Conservation (phyloP, 2,113 vertebrate genomes). For the Triplophysa dalaica region DNA sequence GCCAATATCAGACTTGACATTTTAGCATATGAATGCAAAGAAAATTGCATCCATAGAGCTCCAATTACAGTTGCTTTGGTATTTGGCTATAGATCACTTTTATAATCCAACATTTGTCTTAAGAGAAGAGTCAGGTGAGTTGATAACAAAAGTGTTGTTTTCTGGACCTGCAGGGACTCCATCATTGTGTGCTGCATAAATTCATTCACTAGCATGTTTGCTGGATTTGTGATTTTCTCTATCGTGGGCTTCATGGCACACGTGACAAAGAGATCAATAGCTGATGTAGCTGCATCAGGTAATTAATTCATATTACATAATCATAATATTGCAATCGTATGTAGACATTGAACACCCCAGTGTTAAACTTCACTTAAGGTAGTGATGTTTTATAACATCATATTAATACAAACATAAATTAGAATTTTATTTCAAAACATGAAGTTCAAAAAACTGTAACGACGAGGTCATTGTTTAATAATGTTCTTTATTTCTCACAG, state of each 20-base stretch:
- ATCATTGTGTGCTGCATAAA: conserved; percentile 98
- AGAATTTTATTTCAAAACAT: background rate
- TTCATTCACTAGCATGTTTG: conserved; percentile 98
- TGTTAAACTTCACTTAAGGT: background rate
- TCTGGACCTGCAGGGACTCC: conserved; percentile 82
- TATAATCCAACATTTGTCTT: conserved; percentile 19
- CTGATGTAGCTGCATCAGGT: conserved; percentile 97
- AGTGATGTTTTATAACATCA: background rate
- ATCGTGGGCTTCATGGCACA: conserved; percentile 98
- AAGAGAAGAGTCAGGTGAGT: background rate
- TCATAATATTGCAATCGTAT: background rate
- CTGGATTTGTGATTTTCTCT: conserved; percentile 98
- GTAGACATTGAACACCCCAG: background rate
- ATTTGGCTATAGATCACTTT: background rate
- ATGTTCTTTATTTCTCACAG: conserved; percentile 64
- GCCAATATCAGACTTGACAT: background rate
- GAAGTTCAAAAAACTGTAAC: no score
- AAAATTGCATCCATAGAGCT: background rate
- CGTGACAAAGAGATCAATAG: conserved; percentile 91
- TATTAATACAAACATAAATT: background rate
- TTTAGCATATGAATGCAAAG: conserved; percentile 27
- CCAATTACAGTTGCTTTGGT: conserved; percentile 18
- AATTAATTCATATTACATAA: conserved; percentile 45
- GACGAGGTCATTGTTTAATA: background rate
- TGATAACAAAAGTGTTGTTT: background rate